Evolutionary conservation across 2,113 vertebrate genomes (phyloP), one percentile per base, ranked within the genome.

Genomic region (Platysteira castanea): DNA sequence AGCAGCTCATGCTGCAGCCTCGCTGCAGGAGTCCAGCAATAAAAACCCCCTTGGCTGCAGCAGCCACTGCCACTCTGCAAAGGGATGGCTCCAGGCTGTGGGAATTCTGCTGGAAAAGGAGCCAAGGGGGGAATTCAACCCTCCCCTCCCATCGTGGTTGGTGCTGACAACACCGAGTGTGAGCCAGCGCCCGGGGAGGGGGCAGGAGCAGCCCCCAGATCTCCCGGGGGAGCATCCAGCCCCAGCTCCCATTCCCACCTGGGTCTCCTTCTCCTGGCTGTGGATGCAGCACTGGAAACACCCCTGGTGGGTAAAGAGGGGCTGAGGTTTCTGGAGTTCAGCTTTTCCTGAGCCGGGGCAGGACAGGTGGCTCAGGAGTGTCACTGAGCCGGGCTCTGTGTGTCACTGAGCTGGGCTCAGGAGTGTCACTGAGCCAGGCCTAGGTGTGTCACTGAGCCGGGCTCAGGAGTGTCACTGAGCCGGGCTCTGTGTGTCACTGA

Each of bases 311-410:
- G 1, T 5, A 10, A 15, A 13, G 0, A 1, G 0, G 6, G 49
- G 6, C 54, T 31, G 54, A 19, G 44, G 44, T 1, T 9, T 4
- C 37, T 1, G 0, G 54, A 11, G 33, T 0, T 63, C 15, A 1
- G 15, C 39, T 37, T 30, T n/a, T 8, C 14, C 23, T 11, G 84
- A 13, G 33, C 33, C 4, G 4, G 1, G 12, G 39, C 74, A 27
- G 28, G 56, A 3, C 0, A 1, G 26, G 53, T 0, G 4, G 26
- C 8, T 27, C 15, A 1, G 41, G 2, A 2, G 3, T 3, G 3
- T 24, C 53, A 5, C 97, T 93, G 69, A 94, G 93, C 52, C 77
- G 5, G 69, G 41, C 2, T 20, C 37, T 11, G 35, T 6, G 22
- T 74, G 61, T 30, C 24, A n/a, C n/a, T n/a, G n/a, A n/a, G n/a